Evolutionary conservation across 2,888 invertebrate species (phyloP), one percentile per base, ranked within the genome.

Genomic region (Orthosia incerta): DNA sequence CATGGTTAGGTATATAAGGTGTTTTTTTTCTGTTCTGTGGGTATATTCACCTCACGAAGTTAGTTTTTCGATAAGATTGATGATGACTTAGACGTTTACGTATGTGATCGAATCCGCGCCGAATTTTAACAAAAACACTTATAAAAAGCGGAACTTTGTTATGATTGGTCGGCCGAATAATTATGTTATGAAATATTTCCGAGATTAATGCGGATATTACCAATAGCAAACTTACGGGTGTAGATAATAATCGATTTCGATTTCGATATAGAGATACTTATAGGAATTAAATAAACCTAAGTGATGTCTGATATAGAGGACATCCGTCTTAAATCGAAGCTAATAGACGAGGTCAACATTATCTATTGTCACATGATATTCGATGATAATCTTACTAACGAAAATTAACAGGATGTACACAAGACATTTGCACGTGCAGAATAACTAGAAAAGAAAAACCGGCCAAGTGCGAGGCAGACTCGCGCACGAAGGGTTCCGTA

Each of bases 71-170:
- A 73, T 82, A 71, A 75, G 23, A 81, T 74, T 70, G 39, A 65
- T 71, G 71, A 74, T 61, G 68, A 71, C 57, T 66, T 80, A 57
- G 15, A 65, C 75, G 62, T 59, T 84, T 74, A 75, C 63, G 71
- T 61, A 72, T 71, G 72, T 76, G 64, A 83, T 83, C 63, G 39
- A 75, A 80, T 62, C 71, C 67, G 62, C 57, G 15, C 67, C 62
- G 26, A 74, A 80, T 79, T 74, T 74, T 12, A 69, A 71, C 60
- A 85, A 85, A 83, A 85, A 85, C 77, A 57, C 55, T 11, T 26
- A 59, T 61, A 83, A 79, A 85, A 85, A 85, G 56, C 75, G 64
- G 62, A 78, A 81, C 71, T 70, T 56, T 5, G 31, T 56, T 63
- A 26, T 51, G 64, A 68, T 73, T 83, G 65, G 76, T 69, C 59